Evolutionary conservation across 2,113 vertebrate species (phyloP).

Genomic region (Catagonus wagneri): DNA sequence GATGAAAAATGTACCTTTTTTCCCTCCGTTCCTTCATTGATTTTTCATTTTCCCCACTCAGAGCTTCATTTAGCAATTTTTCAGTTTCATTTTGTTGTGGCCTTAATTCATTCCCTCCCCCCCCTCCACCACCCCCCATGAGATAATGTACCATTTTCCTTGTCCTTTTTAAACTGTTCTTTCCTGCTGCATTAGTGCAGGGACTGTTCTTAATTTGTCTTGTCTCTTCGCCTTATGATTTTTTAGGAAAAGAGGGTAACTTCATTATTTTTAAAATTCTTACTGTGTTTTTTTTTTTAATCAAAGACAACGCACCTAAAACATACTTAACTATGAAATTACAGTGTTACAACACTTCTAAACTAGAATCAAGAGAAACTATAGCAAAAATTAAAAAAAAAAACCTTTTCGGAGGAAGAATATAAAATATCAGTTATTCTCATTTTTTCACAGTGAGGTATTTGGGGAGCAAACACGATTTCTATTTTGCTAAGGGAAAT

Average conservation of each 20-base stretch:
- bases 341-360: neutral
- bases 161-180: constrained; percentile 53
- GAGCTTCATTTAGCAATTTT: constrained; percentile 79
- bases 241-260: constrained; percentile 25
- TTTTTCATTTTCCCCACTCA: constrained; percentile 81
- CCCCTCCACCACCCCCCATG: constrained; percentile 39
- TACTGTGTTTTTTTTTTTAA: constrained; percentile 26
- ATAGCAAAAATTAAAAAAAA: neutral
- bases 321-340: constrained; percentile 36
- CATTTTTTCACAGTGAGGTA: neutral
- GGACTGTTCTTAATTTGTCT: neutral
- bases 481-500: neutral
- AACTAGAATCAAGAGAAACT: neutral
- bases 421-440: neutral
- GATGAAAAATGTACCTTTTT: constrained; percentile 78
- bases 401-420: neutral
- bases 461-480: neutral
- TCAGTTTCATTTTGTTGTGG: constrained; percentile 74
- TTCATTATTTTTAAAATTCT: constrained; percentile 45
- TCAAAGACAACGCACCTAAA: constrained; percentile 51
- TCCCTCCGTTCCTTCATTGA: constrained; percentile 68
- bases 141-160: constrained; percentile 65
- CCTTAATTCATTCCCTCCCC: constrained; percentile 71
- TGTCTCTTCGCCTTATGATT: neutral
- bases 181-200: constrained; percentile 4